Base-by-base conservation (phyloP, 2,113 vertebrate species). In the Serinus canaria region DNA sequence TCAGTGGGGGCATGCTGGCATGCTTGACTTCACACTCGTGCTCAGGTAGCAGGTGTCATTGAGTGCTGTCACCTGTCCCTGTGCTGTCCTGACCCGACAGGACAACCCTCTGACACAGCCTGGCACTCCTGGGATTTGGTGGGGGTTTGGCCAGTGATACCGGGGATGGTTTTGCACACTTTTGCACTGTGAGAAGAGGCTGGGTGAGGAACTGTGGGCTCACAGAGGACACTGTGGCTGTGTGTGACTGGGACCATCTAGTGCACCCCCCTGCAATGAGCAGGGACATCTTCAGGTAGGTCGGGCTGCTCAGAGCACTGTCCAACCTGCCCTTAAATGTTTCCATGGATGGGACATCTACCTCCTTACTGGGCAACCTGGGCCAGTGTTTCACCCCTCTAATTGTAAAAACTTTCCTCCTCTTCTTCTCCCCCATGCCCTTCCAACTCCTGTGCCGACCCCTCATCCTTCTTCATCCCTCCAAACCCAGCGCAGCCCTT, bases 211-310 rank as follows among this genome's bases (percentile, higher is more conserved):
- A 28, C 39, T 7, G 1, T 22, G 50, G 55, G 39, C 43, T 63
- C 2, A 3, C 41, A n/a, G 76, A 22, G 22, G 49, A 23, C 5
- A 3, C 20, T 16, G 25, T 19, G 1, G 7, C 35, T 0, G 0
- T 1, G 2, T 2, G 3, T 27, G 67, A 37, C 49, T 60, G 64
- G 37, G 24, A 35, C 27, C 23, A 14, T 0, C 41, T 27, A 49
- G 14, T 76, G 35, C 47, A 90, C 27, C 5, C 2, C n/a, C 11
- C 28, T 62, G 56, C 41, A 69, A 41, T 6, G 39, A 56, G 43
- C 35, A 63, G 35, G 31, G 63, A 55, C 49, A 28, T 56, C 21
- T 31, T 37, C 43, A 49, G 41, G 63, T 56, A 43, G 41, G 55
- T 55, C 63, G 33, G 63, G 56, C 49, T 69, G 49, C 49, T 83